A percentile compares a stretch with the other conserved stretches of the same genome.
These are phyloP conservation scores for Dryococelus australis DNA, from an alignment of 2,888 invertebrate genomes.

Conservation along the genomic window DNA sequence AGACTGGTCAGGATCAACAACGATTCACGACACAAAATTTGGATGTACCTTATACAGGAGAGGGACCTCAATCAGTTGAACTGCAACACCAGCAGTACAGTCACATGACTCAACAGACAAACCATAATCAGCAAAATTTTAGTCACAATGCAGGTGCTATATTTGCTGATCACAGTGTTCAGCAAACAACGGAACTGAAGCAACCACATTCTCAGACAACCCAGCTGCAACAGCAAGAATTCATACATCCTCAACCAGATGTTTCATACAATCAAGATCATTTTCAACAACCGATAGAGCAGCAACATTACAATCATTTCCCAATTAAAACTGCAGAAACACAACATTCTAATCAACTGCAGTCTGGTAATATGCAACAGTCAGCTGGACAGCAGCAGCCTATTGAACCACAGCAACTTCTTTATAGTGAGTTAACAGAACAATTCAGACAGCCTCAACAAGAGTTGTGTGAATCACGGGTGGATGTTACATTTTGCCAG, in stretches of 20 bases:
- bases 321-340: slow-evolving; percentile 22
- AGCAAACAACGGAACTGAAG: slow-evolving; percentile 50
- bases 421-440: not conserved
- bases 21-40: not conserved
- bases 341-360: slow-evolving; percentile 26
- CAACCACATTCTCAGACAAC: slow-evolving; percentile 48
- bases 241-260: not conserved
- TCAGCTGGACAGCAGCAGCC: not conserved
- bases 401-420: not conserved
- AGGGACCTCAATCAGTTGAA: not conserved
- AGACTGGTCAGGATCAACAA: not conserved
- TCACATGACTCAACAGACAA: not conserved
- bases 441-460: not conserved
- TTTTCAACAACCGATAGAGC: not conserved
- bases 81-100: not conserved
- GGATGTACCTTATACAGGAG: not conserved
- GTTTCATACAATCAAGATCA: not conserved
- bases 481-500: not conserved
- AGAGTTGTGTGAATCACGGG: not conserved
- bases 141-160: not conserved
- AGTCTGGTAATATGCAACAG: not conserved
- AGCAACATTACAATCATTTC: too few species aligned
- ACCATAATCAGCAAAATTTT: not conserved
- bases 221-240: slow-evolving; percentile 49
- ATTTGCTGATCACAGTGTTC: not conserved